A percentile compares a stretch with the other conserved stretches of the same genome.
Evolutionary conservation across 37 sponge, comb jelly and placozoan species (phyloP).

Genomic region (Axinella damicornis): DNA sequence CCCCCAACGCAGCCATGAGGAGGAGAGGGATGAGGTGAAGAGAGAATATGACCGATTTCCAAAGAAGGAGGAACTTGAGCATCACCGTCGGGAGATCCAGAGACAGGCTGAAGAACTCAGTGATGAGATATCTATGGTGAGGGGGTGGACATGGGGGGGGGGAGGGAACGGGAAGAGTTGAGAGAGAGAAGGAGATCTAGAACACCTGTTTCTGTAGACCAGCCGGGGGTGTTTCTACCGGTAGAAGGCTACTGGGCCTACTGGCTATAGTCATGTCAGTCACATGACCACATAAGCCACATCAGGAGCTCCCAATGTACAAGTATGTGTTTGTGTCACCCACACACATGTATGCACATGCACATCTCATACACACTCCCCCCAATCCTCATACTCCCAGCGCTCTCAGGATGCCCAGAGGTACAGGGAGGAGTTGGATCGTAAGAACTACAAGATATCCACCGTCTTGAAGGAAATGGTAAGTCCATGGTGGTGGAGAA

Average conservation of each 20-base stretch:
- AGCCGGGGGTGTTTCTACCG: too few relatives aligned
- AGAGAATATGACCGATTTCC: slow-evolving; percentile 60
- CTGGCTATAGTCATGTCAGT: too few relatives aligned
- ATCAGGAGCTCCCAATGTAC: too few relatives aligned
- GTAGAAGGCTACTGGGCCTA: too few relatives aligned
- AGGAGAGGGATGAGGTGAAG: slow-evolving; percentile 29
- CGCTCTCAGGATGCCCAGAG: slow-evolving; percentile 35
- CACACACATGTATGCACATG: too few relatives aligned
- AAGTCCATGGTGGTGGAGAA: slow-evolving; percentile 1
- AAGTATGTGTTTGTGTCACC: too few relatives aligned
- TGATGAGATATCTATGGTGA: slow-evolving; percentile 44
- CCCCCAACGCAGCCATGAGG: slow-evolving; percentile 47
- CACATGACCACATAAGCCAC: too few relatives aligned
- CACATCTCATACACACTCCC: background rate
- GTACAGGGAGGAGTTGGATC: slow-evolving; percentile 33
- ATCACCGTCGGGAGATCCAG: slow-evolving; percentile 18
- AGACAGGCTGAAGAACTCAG: slow-evolving; percentile 37
- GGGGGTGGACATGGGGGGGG: background rate
- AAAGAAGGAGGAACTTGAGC: slow-evolving; percentile 63
- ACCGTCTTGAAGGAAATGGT: slow-evolving; percentile 37
- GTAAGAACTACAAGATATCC: slow-evolving; percentile 21
- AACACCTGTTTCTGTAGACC: too few relatives aligned
- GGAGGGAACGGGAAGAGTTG: background rate
- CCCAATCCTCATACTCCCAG: slow-evolving; percentile 5
- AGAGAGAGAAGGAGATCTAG: background rate